Evolutionary conservation across 2,797 vertebrate genomes (phyloP).

Genomic region (Argyrosomus regius): DNA sequence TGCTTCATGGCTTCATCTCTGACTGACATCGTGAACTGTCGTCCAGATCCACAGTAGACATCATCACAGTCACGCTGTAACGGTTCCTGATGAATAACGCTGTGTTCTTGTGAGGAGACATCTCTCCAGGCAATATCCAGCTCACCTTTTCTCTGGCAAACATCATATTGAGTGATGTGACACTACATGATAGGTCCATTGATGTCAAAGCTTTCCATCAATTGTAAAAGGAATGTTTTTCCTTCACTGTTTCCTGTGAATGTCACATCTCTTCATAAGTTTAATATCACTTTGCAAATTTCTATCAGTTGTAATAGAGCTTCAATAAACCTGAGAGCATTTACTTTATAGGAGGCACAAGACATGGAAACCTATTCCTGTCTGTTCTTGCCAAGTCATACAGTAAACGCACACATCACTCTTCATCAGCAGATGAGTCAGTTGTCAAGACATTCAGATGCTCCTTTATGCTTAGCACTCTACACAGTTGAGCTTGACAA

Average conservation of each 20-base stretch:
- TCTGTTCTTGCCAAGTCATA: background rate
- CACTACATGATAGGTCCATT: background rate
- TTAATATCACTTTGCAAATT: background rate
- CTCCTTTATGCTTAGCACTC: background rate
- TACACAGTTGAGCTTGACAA: background rate
- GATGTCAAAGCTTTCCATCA: background rate
- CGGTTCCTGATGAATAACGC: background rate
- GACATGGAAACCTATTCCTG: background rate
- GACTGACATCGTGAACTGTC: slow-evolving; percentile 46
- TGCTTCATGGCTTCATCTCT: slow-evolving; percentile 35
- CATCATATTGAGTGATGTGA: background rate
- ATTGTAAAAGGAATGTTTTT: background rate
- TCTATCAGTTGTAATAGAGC: fast-evolving
- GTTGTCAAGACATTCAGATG: background rate
- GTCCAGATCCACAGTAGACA: slow-evolving; percentile 32
- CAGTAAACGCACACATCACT: no score
- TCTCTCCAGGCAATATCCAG: slow-evolving; percentile 4
- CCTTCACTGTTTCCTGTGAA: background rate
- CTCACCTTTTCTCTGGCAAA: slow-evolving; percentile 11
- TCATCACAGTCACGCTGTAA: background rate
- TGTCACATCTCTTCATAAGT: background rate
- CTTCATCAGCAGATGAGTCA: background rate
- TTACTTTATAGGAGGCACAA: background rate
- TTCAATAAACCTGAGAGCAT: no score
- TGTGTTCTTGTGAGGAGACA: background rate